Base-by-base conservation (phyloP, 2,797 vertebrate genomes). In the Intellagama lesueurii region DNA sequence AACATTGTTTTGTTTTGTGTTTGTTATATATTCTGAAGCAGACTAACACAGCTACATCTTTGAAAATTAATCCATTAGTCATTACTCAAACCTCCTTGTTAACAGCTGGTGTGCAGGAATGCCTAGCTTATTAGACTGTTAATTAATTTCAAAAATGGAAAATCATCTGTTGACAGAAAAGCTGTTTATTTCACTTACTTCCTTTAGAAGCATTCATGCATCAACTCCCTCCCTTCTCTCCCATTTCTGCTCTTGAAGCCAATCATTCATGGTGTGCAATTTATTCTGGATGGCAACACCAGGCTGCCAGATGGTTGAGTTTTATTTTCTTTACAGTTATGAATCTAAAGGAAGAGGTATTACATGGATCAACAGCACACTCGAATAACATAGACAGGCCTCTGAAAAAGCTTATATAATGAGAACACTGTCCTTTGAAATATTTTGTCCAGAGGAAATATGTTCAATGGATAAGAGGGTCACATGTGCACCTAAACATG, bases 141-240 rank as follows among this genome's bases (percentile, higher is more conserved):
- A 91, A 69, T 91, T 92, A 85, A 93, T 91, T 95, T 88, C 60
- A 90, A 85, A 69, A 94, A 91, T 82, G 90, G 44, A 91, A 94
- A 83, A 91, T 1, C 17, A 91, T 78, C 91, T 93, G 81, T 89
- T 94, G 88, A 94, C 81, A 92, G 88, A 94, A 90, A 32, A 89
- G 35, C 87, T 89, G 92, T 91, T 93, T 93, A 91, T 92, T 91
- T 92, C 49, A 86, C 85, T 91, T 78, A 91, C 85, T 92, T 87
- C 87, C 89, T 92, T 93, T 77, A 88, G 86, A 84, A 91, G 80
- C 19, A 88, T 91, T 93, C 64, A 93, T 56, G 14, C 64, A 91
- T 77, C 73, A 49, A 78, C 40, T 86, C 76, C 76, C 64, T 87
- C 85, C 44, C 90, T 92, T 85, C 78, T 89, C 93, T 84, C 83